Conservation (phyloP, 2,888 invertebrate genomes). For the Parnassius mnemosyne region DNA sequence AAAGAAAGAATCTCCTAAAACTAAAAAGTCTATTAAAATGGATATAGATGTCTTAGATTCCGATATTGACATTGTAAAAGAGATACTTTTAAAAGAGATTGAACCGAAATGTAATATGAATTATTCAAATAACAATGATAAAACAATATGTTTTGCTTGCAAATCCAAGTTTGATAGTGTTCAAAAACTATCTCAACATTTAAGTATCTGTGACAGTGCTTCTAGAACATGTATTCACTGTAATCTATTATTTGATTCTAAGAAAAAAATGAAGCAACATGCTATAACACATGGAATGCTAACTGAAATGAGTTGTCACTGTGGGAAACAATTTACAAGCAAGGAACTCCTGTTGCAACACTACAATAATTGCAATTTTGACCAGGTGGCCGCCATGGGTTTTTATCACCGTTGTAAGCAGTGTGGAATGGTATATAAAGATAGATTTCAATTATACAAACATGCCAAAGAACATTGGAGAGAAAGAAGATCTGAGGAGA, state of each 20-base stretch:
- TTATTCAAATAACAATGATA: conserved; percentile 39
- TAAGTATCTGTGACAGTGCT: conserved; percentile 62
- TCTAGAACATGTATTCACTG: conserved; percentile 63
- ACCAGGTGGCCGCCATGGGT: conserved; percentile 50
- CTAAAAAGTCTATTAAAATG: conserved; percentile 52
- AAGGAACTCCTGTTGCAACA: conserved; percentile 55
- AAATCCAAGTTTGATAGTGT: conserved; percentile 54
- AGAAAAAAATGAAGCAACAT: conserved; percentile 64
- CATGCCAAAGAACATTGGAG: conserved; percentile 60
- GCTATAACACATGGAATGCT: conserved; percentile 47
- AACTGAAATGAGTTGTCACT: conserved; percentile 48
- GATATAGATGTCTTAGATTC: conserved; percentile 68
- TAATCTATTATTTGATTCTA: conserved; percentile 61
- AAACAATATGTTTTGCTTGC: conserved; percentile 63
- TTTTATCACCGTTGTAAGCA: conserved; percentile 62
- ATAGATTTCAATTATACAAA: conserved; percentile 57
- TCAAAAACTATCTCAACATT: conserved; percentile 60
- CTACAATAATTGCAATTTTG: conserved; percentile 54
- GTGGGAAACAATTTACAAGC: conserved; percentile 55
- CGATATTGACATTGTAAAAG: conserved; percentile 63
- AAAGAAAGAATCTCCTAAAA: conserved; percentile 47
- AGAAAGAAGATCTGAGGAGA: conserved; percentile 51
- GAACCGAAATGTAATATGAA: conserved; percentile 39
- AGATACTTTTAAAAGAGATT: conserved; percentile 54
- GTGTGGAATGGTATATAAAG: conserved; percentile 60